phyloP scores from a whole-genome alignment of 2,113 vertebrate genomes.

The Esox niger region DNA sequence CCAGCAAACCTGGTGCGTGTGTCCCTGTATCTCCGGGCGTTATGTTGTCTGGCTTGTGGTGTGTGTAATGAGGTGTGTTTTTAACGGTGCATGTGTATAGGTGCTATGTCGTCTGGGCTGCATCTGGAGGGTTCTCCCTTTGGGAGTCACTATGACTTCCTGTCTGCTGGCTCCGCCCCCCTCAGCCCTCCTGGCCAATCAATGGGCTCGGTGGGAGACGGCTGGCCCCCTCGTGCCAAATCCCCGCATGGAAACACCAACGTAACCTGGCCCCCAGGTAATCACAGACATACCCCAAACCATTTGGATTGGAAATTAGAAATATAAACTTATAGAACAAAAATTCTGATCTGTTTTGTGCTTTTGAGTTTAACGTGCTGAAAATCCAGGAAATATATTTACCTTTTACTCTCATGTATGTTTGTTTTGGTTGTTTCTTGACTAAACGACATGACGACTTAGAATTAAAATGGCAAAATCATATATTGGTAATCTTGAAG shows the following conservation, averaged over 20 bases:
- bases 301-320: too few relatives aligned
- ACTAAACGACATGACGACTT: too few relatives aligned
- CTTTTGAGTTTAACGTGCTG: too few relatives aligned
- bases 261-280: conserved; percentile 95
- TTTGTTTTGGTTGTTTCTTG: too few relatives aligned
- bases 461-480: too few relatives aligned
- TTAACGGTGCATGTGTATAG: conserved; percentile 60
- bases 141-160: conserved; percentile 90
- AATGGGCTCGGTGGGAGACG: conserved; percentile 90
- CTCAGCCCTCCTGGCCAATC: conserved; percentile 88
- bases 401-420: too few relatives aligned
- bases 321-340: too few relatives aligned
- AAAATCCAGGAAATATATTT: too few relatives aligned
- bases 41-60: too few relatives aligned
- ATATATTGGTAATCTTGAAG: too few relatives aligned
- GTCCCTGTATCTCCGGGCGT: not conserved
- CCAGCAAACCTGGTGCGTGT: conserved; percentile 90
- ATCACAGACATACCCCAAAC: not conserved
- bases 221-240: conserved; percentile 99
- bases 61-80: conserved; percentile 12
- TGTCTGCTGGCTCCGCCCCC: conserved; percentile 90
- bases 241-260: conserved; percentile 95
- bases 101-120: conserved; percentile 98
- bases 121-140: conserved; percentile 96
- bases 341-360: too few relatives aligned